A percentile compares a stretch with the other conserved stretches of the same genome.
These are phyloP conservation scores for Synergus umbraculus DNA, from an alignment of 2,888 invertebrate genomes.

Conservation along the genomic window DNA sequence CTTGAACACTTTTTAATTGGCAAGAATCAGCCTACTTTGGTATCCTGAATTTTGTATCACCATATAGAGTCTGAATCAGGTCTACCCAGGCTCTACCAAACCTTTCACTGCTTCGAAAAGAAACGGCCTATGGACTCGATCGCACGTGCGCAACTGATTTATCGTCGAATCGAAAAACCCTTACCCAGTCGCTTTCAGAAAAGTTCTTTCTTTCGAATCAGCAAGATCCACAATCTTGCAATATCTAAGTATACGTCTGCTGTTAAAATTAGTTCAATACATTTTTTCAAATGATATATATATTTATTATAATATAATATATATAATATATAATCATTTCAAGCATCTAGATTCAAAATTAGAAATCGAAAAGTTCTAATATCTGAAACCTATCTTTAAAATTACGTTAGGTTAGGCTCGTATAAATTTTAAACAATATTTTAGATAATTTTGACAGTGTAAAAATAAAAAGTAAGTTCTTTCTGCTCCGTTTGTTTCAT, in stretches of 20 bases:
- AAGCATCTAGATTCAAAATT: too few relatives aligned
- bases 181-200: constrained; percentile 26
- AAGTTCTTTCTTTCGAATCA: constrained; percentile 41
- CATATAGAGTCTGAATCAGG: neutral
- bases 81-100: neutral
- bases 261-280: neutral
- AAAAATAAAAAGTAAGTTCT: too few relatives aligned
- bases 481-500: too few relatives aligned
- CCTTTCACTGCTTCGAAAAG: neutral
- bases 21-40: neutral
- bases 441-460: too few relatives aligned
- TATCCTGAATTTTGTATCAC: neutral
- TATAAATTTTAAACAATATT: too few relatives aligned
- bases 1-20: neutral
- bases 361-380: too few relatives aligned
- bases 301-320: too few relatives aligned
- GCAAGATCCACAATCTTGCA: neutral
- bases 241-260: constrained; percentile 14
- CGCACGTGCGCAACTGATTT: constrained; percentile 49
- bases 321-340: too few relatives aligned
- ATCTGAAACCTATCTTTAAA: too few relatives aligned
- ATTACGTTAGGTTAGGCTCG: too few relatives aligned
- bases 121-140: neutral
- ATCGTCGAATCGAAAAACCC: constrained; percentile 48
- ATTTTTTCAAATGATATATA: too few relatives aligned